These are phyloP conservation scores for Diorhabda elongata DNA, from an alignment of 1,140 invertebrate genomes.

Conservation along the genomic window DNA sequence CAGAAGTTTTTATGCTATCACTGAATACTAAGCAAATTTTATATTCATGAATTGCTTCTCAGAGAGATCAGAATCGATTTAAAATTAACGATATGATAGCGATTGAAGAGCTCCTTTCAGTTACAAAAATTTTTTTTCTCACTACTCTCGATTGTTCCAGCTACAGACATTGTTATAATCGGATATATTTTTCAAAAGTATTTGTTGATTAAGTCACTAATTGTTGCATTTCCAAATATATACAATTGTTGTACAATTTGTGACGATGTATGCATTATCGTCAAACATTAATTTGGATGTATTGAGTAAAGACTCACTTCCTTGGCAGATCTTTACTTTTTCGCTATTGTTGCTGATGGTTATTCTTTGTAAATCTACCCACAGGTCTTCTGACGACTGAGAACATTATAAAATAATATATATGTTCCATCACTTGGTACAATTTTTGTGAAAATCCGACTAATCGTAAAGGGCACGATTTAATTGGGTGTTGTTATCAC, in stretches of 20 bases:
- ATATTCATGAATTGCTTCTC: too few relatives aligned
- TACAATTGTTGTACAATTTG: not conserved
- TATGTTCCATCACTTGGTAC: not conserved
- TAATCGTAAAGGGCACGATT: not conserved
- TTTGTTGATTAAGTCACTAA: not conserved
- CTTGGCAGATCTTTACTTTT: too few relatives aligned
- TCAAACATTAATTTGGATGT: too few relatives aligned
- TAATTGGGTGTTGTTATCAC: too few relatives aligned
- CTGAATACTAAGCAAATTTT: too few relatives aligned
- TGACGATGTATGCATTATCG: too few relatives aligned
- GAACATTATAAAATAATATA: too few relatives aligned
- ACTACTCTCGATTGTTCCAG: not conserved
- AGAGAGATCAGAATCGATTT: not conserved
- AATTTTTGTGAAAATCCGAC: not conserved
- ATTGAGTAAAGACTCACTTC: too few relatives aligned
- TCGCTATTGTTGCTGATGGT: too few relatives aligned
- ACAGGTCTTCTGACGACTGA: too few relatives aligned
- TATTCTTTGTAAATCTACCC: too few relatives aligned
- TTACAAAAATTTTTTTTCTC: not conserved
- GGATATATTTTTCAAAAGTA: not conserved
- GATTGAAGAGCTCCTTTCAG: not conserved
- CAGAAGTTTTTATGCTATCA: too few relatives aligned
- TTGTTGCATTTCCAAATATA: not conserved
- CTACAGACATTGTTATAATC: not conserved
- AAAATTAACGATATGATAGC: not conserved